Percentiles rank a stretch among this genome's conserved stretches.
These are phyloP conservation scores for Xiphydria camelus DNA, from an alignment of 2,888 invertebrate genomes.

Conservation along the genomic window DNA sequence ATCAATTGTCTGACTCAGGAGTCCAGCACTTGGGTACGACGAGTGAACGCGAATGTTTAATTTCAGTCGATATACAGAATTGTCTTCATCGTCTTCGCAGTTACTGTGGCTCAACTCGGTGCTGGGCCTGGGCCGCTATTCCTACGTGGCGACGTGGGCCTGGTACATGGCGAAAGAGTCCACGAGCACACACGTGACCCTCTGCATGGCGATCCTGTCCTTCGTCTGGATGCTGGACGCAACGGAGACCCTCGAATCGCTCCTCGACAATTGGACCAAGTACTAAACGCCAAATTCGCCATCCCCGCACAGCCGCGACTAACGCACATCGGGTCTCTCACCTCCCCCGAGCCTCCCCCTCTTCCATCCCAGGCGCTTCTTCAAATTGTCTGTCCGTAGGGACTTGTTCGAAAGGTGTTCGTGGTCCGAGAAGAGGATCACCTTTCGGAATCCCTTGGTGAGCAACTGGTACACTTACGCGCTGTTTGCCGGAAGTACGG, in stretches of 20 bases:
- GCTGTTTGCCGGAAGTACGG: neutral
- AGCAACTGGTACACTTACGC: conserved; percentile 31
- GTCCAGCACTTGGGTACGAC: conserved; percentile 48
- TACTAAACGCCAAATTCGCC: neutral
- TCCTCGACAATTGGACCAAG: conserved; percentile 26
- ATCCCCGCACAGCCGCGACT: too few species aligned
- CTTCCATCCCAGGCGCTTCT: too few species aligned
- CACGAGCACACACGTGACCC: conserved; percentile 42
- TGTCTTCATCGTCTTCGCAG: conserved; percentile 23
- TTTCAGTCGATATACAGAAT: neutral
- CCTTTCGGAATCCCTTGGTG: conserved; percentile 38
- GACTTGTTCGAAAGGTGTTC: too few species aligned
- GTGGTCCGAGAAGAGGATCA: conserved; percentile 28
- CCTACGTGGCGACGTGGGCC: conserved; percentile 34
- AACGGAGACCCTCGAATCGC: conserved; percentile 50
- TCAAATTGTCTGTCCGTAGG: too few species aligned
- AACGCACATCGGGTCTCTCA: too few species aligned
- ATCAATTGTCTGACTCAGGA: conserved; percentile 46
- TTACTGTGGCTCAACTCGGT: conserved; percentile 39
- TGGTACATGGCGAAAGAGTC: conserved; percentile 41
- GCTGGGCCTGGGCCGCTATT: conserved; percentile 35
- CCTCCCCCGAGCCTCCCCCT: too few species aligned
- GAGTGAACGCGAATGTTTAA: neutral
- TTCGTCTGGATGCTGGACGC: conserved; percentile 56
- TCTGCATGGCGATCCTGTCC: conserved; percentile 46